These are phyloP conservation scores for Subacronicta megacephala DNA, from an alignment of 2,888 invertebrate species.

Conservation along the genomic window DNA sequence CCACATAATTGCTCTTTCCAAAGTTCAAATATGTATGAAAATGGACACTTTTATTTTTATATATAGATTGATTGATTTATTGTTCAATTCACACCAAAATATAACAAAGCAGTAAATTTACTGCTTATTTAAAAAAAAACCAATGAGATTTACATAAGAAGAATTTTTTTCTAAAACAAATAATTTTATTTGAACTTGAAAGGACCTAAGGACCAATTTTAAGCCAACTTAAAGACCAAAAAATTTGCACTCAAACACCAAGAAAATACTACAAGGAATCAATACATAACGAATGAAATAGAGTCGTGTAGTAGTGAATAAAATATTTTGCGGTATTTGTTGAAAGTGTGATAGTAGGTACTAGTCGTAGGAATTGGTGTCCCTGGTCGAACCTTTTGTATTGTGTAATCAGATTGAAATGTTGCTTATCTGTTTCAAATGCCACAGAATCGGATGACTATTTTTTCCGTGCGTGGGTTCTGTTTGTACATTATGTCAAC, in stretches of 20 bases:
- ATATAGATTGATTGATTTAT: no score
- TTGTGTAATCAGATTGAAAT: conserved; percentile 49
- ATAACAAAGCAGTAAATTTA: no score
- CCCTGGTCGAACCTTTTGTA: conserved; percentile 49
- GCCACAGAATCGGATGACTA: conserved; percentile 9
- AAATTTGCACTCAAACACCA: background rate
- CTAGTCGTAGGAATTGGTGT: conserved; percentile 32
- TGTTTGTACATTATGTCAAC: background rate
- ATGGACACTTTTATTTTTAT: no score
- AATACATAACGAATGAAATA: conserved; percentile 34
- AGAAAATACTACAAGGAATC: conserved; percentile 26
- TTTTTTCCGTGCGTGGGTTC: conserved; percentile 6
- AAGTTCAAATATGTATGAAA: background rate
- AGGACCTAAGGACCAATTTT: background rate
- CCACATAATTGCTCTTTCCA: background rate
- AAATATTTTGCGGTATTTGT: conserved; percentile 43
- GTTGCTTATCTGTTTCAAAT: conserved; percentile 50
- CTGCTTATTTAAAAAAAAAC: no score
- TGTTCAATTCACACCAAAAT: no score
- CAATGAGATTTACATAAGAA: no score
- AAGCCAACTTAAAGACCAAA: background rate
- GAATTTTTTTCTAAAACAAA: no score
- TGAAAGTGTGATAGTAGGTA: conserved; percentile 38
- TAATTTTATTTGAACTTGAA: no score
- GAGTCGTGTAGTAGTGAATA: conserved; percentile 43